A percentile compares a stretch with the other conserved stretches of the same genome.
Evolutionary conservation across 2,888 invertebrate genomes (phyloP).

Genomic region (Phyllotreta striolata): DNA sequence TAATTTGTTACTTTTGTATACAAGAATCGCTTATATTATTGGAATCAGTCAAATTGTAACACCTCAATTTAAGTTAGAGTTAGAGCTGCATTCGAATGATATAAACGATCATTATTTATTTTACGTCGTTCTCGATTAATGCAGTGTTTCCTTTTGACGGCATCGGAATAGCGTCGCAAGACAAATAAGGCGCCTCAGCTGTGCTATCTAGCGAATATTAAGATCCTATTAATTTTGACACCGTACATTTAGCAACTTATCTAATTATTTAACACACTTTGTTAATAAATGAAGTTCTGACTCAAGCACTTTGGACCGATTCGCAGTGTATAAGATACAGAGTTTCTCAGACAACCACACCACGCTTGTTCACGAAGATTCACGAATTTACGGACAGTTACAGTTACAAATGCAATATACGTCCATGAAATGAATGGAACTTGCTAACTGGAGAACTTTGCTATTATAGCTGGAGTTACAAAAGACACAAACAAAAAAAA

Average conservation of each 20-base stretch:
- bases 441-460: slow-evolving; percentile 1
- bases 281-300: slow-evolving; percentile 5
- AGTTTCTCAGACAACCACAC: slow-evolving; percentile 7
- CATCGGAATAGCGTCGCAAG: neutral
- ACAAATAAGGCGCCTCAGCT: neutral
- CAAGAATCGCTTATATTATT: too few species aligned
- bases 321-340: slow-evolving; percentile 1
- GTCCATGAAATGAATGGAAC: slow-evolving; percentile 1
- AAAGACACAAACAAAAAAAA: neutral
- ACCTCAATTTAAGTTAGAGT: too few species aligned
- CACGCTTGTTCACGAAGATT: neutral
- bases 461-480: slow-evolving; percentile 2
- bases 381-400: slow-evolving; percentile 4
- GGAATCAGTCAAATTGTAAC: too few species aligned
- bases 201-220: neutral
- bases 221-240: slow-evolving; percentile 9
- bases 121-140: too few species aligned
- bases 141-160: neutral
- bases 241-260: slow-evolving; percentile 3
- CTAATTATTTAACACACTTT: slow-evolving; percentile 11
- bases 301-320: slow-evolving; percentile 7
- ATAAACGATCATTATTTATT: too few species aligned
- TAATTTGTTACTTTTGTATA: too few species aligned
- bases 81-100: too few species aligned
- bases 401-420: slow-evolving; percentile 11